Evolutionary conservation across 2,113 vertebrate genomes (phyloP).

Genomic region (Ceyx margarethae): DNA sequence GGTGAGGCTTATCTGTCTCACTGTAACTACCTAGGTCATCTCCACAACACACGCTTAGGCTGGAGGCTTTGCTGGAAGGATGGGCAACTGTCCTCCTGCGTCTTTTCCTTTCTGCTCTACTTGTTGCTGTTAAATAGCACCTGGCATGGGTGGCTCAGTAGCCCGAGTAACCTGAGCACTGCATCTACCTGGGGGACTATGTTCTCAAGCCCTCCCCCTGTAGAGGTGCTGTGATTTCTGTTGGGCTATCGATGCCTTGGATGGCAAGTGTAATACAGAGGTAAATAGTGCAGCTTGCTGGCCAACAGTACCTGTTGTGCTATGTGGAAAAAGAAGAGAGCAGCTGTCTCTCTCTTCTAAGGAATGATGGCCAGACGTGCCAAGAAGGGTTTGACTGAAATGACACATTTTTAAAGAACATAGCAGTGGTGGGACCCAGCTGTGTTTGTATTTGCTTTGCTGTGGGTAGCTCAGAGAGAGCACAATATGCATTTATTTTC

Average conservation of each 20-base stretch:
- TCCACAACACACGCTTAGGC: not conserved
- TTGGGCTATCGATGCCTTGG: not conserved
- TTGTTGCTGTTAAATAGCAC: not conserved
- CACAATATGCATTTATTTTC: not conserved
- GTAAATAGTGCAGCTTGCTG: accelerated
- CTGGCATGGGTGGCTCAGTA: accelerated
- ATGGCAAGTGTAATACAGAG: not conserved
- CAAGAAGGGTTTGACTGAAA: not conserved
- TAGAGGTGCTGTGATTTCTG: not conserved
- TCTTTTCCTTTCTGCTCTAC: not conserved
- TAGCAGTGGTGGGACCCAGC: not conserved
- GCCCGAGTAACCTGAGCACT: not conserved
- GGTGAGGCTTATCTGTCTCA: not conserved
- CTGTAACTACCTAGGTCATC: not conserved
- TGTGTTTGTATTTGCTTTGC: not conserved
- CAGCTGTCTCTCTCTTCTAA: not conserved
- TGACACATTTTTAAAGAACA: not conserved
- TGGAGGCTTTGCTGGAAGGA: not conserved
- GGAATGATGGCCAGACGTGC: not conserved
- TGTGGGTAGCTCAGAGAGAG: not conserved
- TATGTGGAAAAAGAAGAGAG: not conserved
- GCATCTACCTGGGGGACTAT: not conserved
- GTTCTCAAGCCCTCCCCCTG: not conserved
- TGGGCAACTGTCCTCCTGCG: not conserved
- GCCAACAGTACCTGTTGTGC: not conserved